Evolutionary conservation across 2,888 invertebrate species (phyloP), one percentile per base, ranked within the genome.

Genomic region (Erannis defoliaria): DNA sequence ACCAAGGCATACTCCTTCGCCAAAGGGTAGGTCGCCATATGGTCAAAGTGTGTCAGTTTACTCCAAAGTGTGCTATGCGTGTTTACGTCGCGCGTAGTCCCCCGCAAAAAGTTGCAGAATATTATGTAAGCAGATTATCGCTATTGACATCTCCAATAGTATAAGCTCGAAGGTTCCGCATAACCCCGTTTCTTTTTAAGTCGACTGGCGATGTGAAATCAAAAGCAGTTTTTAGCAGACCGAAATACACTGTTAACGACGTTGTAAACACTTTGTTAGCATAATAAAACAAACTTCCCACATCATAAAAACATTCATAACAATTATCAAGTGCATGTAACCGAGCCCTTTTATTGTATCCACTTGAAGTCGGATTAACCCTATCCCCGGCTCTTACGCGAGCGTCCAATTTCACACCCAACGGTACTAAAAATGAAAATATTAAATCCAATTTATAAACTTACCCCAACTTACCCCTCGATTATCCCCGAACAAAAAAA

Each of bases 361-460:
- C 80, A 80, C 82, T 82, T 73, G 73, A 77, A 72, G 68, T 67
- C 79, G 80, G 84, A 89, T 88, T 86, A 88, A 87, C 88, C 88
- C 88, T 78, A 87, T 85, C 82, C 70, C 61, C 78, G 82, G 80
- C 90, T 85, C 91, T 89, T 84, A 82, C 86, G 75, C 76, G 86
- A 80, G 85, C 89, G 87, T 89, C 83, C 91, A 90, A 93, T 92
- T 93, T 91, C 92, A 90, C 92, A 92, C 88, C 86, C 83, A 89
- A 83, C 86, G 89, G 88, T 87, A 74, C 86, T 77, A 86, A 86
- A 88, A 86, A 88, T 81, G 85, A 85, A 91, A 93, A 92, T 92
- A 93, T 92, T 92, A 90, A 90, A 92, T 93, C 93, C 92, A 93
- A 92, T 92, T 89, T 86, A 86, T 80, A 67, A 82, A 84, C 84